Base-by-base conservation (phyloP, 2,888 invertebrate genomes). In the Habroteleia sp. region DNA sequence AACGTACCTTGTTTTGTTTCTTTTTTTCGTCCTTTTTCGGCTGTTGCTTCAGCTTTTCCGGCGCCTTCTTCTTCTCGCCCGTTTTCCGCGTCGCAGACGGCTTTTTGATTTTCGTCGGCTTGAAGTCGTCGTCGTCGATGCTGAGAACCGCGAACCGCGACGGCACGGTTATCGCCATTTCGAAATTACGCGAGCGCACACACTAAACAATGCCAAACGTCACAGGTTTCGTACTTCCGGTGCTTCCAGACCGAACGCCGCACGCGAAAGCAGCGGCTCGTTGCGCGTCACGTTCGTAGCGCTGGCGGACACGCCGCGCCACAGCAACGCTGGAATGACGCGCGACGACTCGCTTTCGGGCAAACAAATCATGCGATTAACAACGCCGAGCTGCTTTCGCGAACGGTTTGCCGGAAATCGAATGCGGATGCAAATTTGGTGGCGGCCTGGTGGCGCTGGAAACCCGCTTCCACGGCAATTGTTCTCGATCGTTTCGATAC, bases 71-170 rank as follows among this genome's bases (percentile, higher is more conserved):
- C 65, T 87, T 89, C 7, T 80, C 71, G 14, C 63, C 82, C 0
- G 75, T 41, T 74, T 85, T 85, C 7, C 39, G 69, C 17, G 74
- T 39, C n/a, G 74, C 72, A 27, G 77, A 63, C 74, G 83, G 75
- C 81, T 63, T 91, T 83, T 90, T 90, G 7, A 87, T 79, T 77
- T 90, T 91, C 81, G 89, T 80, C 81, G 85, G 82, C 29, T 88
- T 89, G 73, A 88, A 90, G 77, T 93, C 94, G 78, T 94, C 94
- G 81, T 93, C 94, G 82, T 94, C 94, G 60, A 94, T 91, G 88
- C 92, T 92, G 50, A 95, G 90, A 76, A 93, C 92, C 68, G 94
- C 93, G 88, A 94, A 95, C 81, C 94, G 90, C 14, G 94, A 94
- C 77, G 93, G 92, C 54, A 93, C 91, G 31, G 92, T 90, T 82